Evolutionary conservation across 2,113 vertebrate genomes (phyloP).

Genomic region (Centropus unirufus): DNA sequence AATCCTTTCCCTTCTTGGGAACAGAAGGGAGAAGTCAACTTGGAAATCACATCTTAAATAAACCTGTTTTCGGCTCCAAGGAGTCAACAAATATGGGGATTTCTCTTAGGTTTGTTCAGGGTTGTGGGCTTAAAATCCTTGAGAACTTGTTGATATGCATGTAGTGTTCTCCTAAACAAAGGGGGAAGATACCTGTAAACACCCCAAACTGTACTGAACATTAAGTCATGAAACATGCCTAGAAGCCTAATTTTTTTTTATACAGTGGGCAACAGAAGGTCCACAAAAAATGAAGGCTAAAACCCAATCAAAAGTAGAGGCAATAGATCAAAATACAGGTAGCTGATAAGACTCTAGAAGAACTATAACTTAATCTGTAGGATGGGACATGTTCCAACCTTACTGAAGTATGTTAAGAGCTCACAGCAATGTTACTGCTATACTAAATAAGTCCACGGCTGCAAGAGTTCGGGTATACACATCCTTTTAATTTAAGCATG

Average conservation of each 20-base stretch:
- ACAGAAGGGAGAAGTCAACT: background rate
- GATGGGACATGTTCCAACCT: background rate
- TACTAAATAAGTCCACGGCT: background rate
- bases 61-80: background rate
- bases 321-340: background rate
- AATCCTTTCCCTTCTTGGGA: background rate
- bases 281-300: background rate
- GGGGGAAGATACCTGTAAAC: background rate
- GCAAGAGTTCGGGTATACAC: background rate
- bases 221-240: background rate
- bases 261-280: background rate
- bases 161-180: background rate
- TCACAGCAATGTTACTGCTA: background rate
- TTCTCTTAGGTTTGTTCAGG: background rate
- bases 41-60: background rate
- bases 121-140: background rate
- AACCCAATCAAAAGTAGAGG: background rate
- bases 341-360: background rate
- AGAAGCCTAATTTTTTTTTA: background rate
- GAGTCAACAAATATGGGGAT: background rate
- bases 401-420: background rate
- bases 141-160: rapidly evolving
- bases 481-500: background rate
- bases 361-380: background rate
- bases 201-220: background rate